Evolutionary conservation across 2,113 vertebrate genomes (phyloP), one percentile per base, ranked within the genome.

Genomic region (Corythaixoides concolor): DNA sequence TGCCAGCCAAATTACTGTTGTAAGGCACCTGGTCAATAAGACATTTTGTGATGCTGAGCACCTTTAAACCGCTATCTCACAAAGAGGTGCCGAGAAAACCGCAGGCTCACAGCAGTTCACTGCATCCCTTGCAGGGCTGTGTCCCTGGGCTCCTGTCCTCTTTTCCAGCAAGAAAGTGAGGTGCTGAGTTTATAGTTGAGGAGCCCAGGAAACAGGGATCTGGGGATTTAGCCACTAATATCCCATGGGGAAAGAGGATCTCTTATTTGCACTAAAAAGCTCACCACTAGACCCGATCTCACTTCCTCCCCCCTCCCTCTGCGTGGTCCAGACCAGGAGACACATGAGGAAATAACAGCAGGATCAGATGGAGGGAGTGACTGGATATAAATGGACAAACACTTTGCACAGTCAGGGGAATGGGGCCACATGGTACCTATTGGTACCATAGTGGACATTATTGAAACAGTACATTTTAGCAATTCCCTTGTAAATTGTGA

Each of bases 81-180:
- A 47, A 8, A 28, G 10, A 45, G 15, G 19, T 1, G 4, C 6
- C 22, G 41, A 59, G 41, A 63, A 63, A 82, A 24, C 24, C 15
- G 21, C n/a, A n/a, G 30, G 32, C n/a, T 82, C 45, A 21, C 11
- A 30, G 60, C 1, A 1, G 19, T 24, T 63, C 8, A 0, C 53
- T 23, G 13, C 33, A 52, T 5, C 32, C 49, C 39, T 81, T 33
- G 3, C 35, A 63, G 41, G 23, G 15, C 50, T 39, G 27, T 56
- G 49, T 47, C 12, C 21, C 33, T 2, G 0, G 18, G 26, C 8
- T 85, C 32, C 17, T 23, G 15, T 33, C 19, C 32, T 63, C 37
- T 79, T 20, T 62, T 75, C 37, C 39, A 69, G 8, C 26, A 47
- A 28, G 43, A 23, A n/a, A 33, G 2, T 21, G 27, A 67, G n/a